Base-by-base conservation (phyloP, 2,797 vertebrate species). In the Apodemus agrarius region DNA sequence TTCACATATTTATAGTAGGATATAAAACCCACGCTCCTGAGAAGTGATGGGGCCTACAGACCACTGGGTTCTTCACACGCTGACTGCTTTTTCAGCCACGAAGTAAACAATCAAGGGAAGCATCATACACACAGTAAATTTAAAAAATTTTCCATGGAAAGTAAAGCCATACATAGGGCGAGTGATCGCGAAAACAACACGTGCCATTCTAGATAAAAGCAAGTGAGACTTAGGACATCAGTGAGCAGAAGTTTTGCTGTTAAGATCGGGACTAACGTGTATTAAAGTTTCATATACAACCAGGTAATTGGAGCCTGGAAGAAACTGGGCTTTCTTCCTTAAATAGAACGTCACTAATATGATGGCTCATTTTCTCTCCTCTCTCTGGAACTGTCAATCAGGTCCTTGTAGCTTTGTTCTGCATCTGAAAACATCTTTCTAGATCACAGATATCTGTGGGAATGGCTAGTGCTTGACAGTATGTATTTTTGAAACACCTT, bases 211-310 rank as follows among this genome's bases (percentile, higher is more conserved):
- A 13, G n/a, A 24, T 17, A 4, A 10, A 17, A 21, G 1, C 10
- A 0, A 67, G 40, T 5, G 37, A 57, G 37, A 75, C 12, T 59
- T 9, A 24, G 31, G 80, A 49, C 63, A 29, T 19, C 31, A 57
- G 57, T 31, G 29, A 85, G 90, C 31, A 67, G 86, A 29, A 67
- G 43, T 67, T 46, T 65, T 34, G 69, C 67, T 82, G 21, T 54
- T 90, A 86, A 63, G 40, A 90, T 84, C 24, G 72, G 46, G n/a
- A 86, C 10, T 43, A 80, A 86, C 3, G 14, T 63, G 14, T 34
- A 52, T 81, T 91, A 91, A 94, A 93, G 93, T 54, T 89, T 31
- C 29, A 83, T 49, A 65, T 14, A 37, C 34, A 94, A 49, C 29
- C 26, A 89, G 59, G 95, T 43, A 37, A 54, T 49, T 43, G 93